A percentile compares a stretch with the other conserved stretches of the same genome.
Conservation (phyloP, 2,113 vertebrate genomes). For the Cebus imitator region DNA sequence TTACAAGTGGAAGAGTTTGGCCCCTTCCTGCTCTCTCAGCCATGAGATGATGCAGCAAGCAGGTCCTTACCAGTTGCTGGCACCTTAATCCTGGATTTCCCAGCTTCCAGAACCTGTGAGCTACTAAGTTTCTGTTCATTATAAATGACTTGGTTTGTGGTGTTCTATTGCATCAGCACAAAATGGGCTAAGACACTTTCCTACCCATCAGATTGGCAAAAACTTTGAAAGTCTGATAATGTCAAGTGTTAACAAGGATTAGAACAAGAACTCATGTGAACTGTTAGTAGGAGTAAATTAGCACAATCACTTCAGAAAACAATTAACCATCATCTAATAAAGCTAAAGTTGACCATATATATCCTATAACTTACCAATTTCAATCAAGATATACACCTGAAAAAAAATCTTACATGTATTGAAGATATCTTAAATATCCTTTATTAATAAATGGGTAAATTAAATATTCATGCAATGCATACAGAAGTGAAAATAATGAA, state of each 20-base stretch:
- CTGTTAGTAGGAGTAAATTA: not conserved
- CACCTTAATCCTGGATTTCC: not conserved
- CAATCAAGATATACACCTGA: not conserved
- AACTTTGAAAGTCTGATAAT: not conserved
- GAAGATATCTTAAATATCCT: not conserved
- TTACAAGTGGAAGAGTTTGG: not conserved
- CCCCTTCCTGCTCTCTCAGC: not conserved
- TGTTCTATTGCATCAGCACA: not conserved
- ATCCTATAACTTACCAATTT: not conserved
- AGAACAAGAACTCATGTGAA: not conserved
- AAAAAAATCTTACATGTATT: not conserved
- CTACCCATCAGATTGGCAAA: not conserved
- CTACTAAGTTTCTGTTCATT: not conserved
- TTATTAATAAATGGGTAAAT: not conserved
- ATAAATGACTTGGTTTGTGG: not conserved
- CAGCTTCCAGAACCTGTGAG: not conserved
- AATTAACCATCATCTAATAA: not conserved
- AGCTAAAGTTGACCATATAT: not conserved
- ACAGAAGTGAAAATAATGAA: not conserved
- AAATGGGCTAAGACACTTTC: not conserved
- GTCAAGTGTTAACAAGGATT: not conserved
- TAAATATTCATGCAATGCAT: not conserved
- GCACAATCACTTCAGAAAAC: not conserved
- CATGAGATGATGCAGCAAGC: not conserved
- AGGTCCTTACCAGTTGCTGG: not conserved